Evolutionary conservation across 2,797 vertebrate genomes (phyloP).

Genomic region (Siniperca obscura): DNA sequence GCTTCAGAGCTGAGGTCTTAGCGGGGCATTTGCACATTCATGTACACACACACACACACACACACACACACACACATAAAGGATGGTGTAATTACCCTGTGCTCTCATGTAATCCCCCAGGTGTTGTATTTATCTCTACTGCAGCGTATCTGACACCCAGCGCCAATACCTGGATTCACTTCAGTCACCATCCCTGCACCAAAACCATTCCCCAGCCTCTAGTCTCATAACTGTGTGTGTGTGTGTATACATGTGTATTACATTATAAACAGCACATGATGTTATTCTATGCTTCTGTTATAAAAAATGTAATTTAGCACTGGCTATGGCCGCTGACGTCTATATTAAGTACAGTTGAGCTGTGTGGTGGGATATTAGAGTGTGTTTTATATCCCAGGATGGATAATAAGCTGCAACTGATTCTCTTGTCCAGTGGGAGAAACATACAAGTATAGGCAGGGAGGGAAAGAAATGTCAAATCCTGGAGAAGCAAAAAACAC

Average conservation of each 20-base stretch:
- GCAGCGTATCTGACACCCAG: slow-evolving; percentile 83
- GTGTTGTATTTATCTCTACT: slow-evolving; percentile 87
- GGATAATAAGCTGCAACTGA: slow-evolving; percentile 72
- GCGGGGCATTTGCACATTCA: slow-evolving; percentile 64
- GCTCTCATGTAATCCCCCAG: slow-evolving; percentile 83
- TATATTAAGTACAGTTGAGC: slow-evolving; percentile 37
- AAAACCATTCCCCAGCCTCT: slow-evolving; percentile 75
- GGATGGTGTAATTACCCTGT: slow-evolving; percentile 83
- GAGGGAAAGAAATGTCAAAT: slow-evolving; percentile 12
- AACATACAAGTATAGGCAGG: slow-evolving; percentile 34
- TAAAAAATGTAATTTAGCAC: slow-evolving; percentile 43
- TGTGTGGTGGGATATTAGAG: slow-evolving; percentile 49
- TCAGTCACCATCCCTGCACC: slow-evolving; percentile 83
- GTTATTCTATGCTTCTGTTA: slow-evolving; percentile 37
- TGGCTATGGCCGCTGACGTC: slow-evolving; percentile 31
- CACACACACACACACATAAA: slow-evolving; percentile 35
- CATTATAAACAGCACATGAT: slow-evolving; percentile 31
- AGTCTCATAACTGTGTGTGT: slow-evolving; percentile 46
- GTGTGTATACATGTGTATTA: slow-evolving; percentile 38
- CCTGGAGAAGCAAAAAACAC: neutral
- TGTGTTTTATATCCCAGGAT: slow-evolving; percentile 13
- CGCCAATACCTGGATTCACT: slow-evolving; percentile 85
- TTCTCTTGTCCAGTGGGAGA: slow-evolving; percentile 72
- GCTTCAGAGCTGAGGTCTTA: slow-evolving; percentile 64
- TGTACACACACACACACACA: slow-evolving; percentile 26